These are phyloP conservation scores for Scaptomyza caliginosa DNA, from an alignment of 2,888 invertebrate genomes.

Conservation along the genomic window DNA sequence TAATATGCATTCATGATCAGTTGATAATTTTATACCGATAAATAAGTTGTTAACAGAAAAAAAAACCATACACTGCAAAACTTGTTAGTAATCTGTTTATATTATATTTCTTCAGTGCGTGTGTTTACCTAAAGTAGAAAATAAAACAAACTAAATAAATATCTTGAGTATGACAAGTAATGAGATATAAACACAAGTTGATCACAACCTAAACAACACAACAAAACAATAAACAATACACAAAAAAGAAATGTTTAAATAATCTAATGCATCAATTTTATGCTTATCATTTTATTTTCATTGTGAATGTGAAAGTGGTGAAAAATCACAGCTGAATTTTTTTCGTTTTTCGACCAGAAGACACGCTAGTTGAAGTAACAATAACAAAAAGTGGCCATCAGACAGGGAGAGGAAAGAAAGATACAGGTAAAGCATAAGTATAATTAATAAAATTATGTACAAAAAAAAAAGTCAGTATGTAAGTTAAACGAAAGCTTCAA, in stretches of 20 bases:
- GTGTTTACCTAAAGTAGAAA: no score
- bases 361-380: not conserved
- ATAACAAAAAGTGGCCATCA: not conserved
- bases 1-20: slow-evolving; percentile 24
- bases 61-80: not conserved
- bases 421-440: slow-evolving; percentile 51
- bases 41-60: not conserved
- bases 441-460: slow-evolving; percentile 13
- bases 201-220: no score
- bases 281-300: slow-evolving; percentile 38
- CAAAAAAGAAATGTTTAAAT: slow-evolving; percentile 15
- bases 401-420: not conserved
- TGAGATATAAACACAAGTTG: not conserved
- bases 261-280: slow-evolving; percentile 37
- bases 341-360: slow-evolving; percentile 11
- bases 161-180: slow-evolving; percentile 1
- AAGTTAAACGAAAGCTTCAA: slow-evolving; percentile 20
- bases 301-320: slow-evolving; percentile 68
- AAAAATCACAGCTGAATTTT: slow-evolving; percentile 45
- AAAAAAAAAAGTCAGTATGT: slow-evolving; percentile 32
- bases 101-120: slow-evolving; percentile 2
- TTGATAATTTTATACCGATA: slow-evolving; percentile 7
- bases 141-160: slow-evolving; percentile 2
- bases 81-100: not conserved
- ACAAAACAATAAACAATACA: slow-evolving; percentile 37